phyloP scores from a whole-genome alignment of 1,140 invertebrate genomes.

The Cyphomyrmex costatus region DNA sequence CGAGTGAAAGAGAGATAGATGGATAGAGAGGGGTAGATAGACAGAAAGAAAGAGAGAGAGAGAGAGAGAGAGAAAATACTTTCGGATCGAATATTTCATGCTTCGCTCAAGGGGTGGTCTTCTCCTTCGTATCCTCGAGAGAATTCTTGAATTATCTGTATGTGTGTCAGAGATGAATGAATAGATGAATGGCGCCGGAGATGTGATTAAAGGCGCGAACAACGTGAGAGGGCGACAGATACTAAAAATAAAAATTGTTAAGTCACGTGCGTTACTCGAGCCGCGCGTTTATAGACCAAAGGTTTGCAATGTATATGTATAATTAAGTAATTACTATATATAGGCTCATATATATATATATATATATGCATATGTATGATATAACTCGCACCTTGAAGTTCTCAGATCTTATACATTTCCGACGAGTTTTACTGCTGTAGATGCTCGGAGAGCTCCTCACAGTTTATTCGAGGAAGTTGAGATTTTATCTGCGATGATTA shows the following conservation, averaged over 20 bases:
- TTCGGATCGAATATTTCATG: constrained; percentile 68
- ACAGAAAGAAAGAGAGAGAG: neutral
- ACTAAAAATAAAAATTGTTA: constrained; percentile 6
- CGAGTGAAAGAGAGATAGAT: constrained; percentile 57
- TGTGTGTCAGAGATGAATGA: neutral
- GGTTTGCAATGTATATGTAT: neutral
- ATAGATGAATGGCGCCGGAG: neutral
- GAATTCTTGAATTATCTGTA: constrained; percentile 10
- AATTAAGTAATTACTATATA: constrained; percentile 22
- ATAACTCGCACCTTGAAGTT: neutral
- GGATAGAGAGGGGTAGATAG: constrained; percentile 40
- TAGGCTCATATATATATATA: constrained; percentile 9
- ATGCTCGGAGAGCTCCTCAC: neutral
- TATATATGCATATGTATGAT: no score
- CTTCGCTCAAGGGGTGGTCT: constrained; percentile 28
- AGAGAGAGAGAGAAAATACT: constrained; percentile 57
- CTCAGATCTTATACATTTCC: constrained; percentile 33
- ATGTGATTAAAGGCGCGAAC: constrained; percentile 13
- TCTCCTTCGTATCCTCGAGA: neutral
- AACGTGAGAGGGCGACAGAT: neutral
- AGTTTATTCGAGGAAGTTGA: neutral
- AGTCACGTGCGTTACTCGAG: neutral
- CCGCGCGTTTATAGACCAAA: neutral
- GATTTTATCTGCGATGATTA: constrained; percentile 41
- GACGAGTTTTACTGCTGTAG: neutral